Evolutionary conservation across 1,140 invertebrate genomes (phyloP), one percentile per base, ranked within the genome.

Genomic region (Ylistrum balloti): DNA sequence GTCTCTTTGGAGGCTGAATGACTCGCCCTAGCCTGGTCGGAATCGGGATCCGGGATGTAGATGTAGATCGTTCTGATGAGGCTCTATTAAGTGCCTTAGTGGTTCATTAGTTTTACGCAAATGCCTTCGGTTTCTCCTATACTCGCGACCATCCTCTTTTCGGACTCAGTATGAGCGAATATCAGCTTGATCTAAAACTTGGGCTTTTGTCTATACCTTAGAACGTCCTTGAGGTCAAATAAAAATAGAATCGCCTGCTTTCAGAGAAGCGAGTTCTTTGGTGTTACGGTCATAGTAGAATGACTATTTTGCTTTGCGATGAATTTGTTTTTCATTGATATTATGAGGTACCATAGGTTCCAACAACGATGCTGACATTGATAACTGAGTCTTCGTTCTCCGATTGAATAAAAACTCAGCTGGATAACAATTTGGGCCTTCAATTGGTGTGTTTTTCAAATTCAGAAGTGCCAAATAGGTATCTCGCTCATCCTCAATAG

Each of bases 331-430:
- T 88, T 88, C 38, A 11, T 15, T 7, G 15, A 88, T 85, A 33
- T 88, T 28, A 11, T 13, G 22, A 28, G 15, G 33, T n/a, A 32
- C 32, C 85, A 0, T 13, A 13, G 45, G 48, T 88, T 35, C 33
- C 32, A 85, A 48, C n/a, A 11, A 86, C 0, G 33, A 35, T 20
- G 45, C 15, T 33, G n/a, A 28, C 33, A 33, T 41, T 32, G 34
- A 48, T 17, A 90, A 20, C 33, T n/a, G 32, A 10, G 87, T 90
- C 34, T 56, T 45, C 9, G 90, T 88, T 15, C 86, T 48, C 11
- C 89, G 17, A 17, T 48, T 45, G 33, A 87, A 74, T 0, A 90
- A 28, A 28, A 86, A 32, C 38, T 88, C 45, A n/a, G 34, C 56
- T 34, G 87, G 33, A 17, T 48, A 90, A 56, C 22, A 7, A 5